A percentile compares a stretch with the other conserved stretches of the same genome.
phyloP scores from a whole-genome alignment of 2,888 invertebrate genomes.

The Clitarchus hookeri region DNA sequence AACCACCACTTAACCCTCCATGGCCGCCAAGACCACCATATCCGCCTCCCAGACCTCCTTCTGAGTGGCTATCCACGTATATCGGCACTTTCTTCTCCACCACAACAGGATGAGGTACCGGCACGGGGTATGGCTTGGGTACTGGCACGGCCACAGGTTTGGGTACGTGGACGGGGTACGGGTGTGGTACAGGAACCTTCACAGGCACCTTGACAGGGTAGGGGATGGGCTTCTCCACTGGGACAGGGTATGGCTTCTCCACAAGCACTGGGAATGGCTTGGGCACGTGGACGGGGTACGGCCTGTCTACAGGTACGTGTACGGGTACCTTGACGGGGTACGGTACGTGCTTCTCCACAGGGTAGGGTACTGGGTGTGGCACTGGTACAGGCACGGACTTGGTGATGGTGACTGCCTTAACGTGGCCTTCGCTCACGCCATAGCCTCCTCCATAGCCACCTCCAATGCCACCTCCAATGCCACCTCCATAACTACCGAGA shows the following conservation, averaged over 20 bases:
- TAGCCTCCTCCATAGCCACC: slow-evolving; percentile 27
- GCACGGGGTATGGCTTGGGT: slow-evolving; percentile 39
- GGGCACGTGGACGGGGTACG: slow-evolving; percentile 60
- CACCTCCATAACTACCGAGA: neutral
- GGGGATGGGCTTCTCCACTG: slow-evolving; percentile 50
- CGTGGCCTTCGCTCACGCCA: slow-evolving; percentile 28
- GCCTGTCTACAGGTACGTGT: slow-evolving; percentile 53
- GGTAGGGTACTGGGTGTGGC: slow-evolving; percentile 53
- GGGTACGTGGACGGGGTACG: slow-evolving; percentile 56
- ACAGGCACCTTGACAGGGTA: slow-evolving; percentile 59
- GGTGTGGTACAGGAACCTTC: slow-evolving; percentile 58
- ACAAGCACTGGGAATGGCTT: slow-evolving; percentile 52
- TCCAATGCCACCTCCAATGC: slow-evolving; percentile 16
- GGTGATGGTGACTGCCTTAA: slow-evolving; percentile 39
- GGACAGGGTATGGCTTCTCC: slow-evolving; percentile 53
- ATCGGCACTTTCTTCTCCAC: slow-evolving; percentile 30
- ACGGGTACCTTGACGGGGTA: slow-evolving; percentile 59
- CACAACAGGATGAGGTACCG: slow-evolving; percentile 30
- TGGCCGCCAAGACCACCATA: slow-evolving; percentile 21
- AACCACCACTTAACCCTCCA: neutral
- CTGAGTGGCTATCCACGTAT: slow-evolving; percentile 15
- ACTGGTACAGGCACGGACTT: slow-evolving; percentile 43
- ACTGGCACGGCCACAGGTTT: slow-evolving; percentile 50
- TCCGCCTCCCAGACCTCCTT: slow-evolving; percentile 41
- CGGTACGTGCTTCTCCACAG: slow-evolving; percentile 51